These are phyloP conservation scores for Polyergus mexicanus DNA, from an alignment of 1,140 invertebrate species.

Conservation along the genomic window DNA sequence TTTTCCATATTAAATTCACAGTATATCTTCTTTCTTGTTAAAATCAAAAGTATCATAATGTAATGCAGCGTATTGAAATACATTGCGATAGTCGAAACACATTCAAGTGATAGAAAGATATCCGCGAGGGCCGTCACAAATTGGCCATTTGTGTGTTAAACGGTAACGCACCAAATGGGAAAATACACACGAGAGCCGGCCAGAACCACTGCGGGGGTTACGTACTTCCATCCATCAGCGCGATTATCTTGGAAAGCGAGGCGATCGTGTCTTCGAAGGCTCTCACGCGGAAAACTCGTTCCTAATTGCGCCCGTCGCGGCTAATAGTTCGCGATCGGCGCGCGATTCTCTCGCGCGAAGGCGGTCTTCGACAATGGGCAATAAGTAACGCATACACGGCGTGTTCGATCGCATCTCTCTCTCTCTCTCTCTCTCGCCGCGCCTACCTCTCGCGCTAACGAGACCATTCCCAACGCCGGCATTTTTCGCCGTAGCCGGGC, in stretches of 20 bases:
- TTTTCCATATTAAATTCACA: neutral
- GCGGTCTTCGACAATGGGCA: slow-evolving; percentile 71
- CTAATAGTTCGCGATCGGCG: slow-evolving; percentile 67
- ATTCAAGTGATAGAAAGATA: neutral
- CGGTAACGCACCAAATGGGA: slow-evolving; percentile 23
- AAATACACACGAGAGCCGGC: slow-evolving; percentile 28
- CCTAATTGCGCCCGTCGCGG: slow-evolving; percentile 58
- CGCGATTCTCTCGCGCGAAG: slow-evolving; percentile 37
- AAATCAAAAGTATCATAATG: neutral
- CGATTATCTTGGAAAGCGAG: slow-evolving; percentile 49
- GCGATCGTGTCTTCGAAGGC: neutral
- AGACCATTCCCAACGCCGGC: slow-evolving; percentile 69
- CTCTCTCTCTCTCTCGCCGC: slow-evolving; percentile 23
- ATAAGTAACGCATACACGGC: slow-evolving; percentile 72
- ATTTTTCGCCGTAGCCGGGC: slow-evolving; percentile 48
- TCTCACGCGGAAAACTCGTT: slow-evolving; percentile 33
- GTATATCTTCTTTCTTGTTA: neutral
- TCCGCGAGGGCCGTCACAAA: neutral
- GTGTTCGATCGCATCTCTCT: slow-evolving; percentile 65
- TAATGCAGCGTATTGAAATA: too few species aligned
- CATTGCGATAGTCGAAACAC: neutral
- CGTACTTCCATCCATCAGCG: slow-evolving; percentile 29
- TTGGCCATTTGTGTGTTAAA: slow-evolving; percentile 13
- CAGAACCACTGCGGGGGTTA: slow-evolving; percentile 13
- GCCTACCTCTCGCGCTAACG: slow-evolving; percentile 66